phyloP scores from a whole-genome alignment of 2,888 invertebrate species.

The Apodemia hepburni region DNA sequence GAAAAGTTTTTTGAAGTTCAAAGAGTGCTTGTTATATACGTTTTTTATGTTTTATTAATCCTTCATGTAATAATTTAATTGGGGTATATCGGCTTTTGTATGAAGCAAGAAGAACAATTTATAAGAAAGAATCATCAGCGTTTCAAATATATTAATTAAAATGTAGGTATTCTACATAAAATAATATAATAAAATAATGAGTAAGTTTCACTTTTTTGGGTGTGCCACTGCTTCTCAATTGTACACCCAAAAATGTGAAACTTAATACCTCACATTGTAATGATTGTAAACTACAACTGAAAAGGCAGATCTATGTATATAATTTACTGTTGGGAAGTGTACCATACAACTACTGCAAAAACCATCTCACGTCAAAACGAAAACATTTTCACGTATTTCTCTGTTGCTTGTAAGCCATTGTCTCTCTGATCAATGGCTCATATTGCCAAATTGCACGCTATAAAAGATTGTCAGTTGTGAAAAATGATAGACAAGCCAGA shows the following conservation, averaged over 20 bases:
- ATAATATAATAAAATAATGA: no score
- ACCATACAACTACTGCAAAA: neutral
- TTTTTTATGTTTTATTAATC: no score
- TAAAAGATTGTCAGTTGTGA: slow-evolving; percentile 6
- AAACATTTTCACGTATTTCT: neutral
- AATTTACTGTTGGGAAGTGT: neutral
- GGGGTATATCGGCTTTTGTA: no score
- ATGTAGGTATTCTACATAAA: no score
- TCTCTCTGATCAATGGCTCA: neutral
- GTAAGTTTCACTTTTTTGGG: no score
- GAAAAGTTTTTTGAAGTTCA: no score
- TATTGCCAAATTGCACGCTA: neutral
- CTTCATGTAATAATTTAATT: no score
- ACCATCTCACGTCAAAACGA: neutral
- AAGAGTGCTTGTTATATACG: no score
- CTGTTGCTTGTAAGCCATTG: neutral
- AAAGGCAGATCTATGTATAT: neutral
- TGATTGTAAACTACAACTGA: neutral
- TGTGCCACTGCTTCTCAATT: neutral
- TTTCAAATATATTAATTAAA: no score
- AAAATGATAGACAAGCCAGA: neutral
- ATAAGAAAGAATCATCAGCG: no score
- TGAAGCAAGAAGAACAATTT: no score
- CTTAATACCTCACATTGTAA: neutral
- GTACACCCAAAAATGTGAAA: neutral